Evolutionary conservation across 2,113 vertebrate species (phyloP), one percentile per base, ranked within the genome.

Genomic region (Nematolebias whitei): DNA sequence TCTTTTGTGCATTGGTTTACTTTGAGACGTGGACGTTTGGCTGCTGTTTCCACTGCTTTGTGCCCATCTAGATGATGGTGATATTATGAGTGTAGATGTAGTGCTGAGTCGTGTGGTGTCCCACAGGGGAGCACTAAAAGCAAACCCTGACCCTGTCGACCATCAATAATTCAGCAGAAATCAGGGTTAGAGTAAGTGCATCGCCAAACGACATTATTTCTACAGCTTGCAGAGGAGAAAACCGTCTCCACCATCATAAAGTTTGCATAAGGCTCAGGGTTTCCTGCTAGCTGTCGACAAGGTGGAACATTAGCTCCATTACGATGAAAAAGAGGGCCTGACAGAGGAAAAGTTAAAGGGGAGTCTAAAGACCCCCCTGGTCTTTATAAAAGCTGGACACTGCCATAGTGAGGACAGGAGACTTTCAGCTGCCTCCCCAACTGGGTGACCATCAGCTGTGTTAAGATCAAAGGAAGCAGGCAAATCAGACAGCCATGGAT

Each of bases 141-240:
- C 93, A 92, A 93, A 91, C 89, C 76, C 84, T 88, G 84, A 93
- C 86, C 92, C 89, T 93, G 91, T 94, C 86, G 71, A 82, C 93
- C 91, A 94, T 96, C 78, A 94, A 98, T 96, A 94, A 96, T 96
- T 94, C 93, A 97, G 85, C 60, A 88, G 89, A 93, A 95, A 93
- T 85, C 91, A 91, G 93, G 94, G 95, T 97, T 93, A 93, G 90
- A 92, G 89, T 86, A 90, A 96, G 95, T 96, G 93, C 94, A 94
- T 0, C 71, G 85, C 84, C 88, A 77, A 90, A 87, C 29, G 71
- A 87, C 90, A 90, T 93, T 85, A 92, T 94, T 95, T 93, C 92
- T 88, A 82, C 76, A 90, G 87, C 67, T 76, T 85, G 90, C 60
- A 11, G 44, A 85, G 84, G 89, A 71, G 82, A 43, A 89, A 79